Evolutionary conservation across 2,888 invertebrate species (phyloP), one percentile per base, ranked within the genome.

Genomic region (Athalia rosae): DNA sequence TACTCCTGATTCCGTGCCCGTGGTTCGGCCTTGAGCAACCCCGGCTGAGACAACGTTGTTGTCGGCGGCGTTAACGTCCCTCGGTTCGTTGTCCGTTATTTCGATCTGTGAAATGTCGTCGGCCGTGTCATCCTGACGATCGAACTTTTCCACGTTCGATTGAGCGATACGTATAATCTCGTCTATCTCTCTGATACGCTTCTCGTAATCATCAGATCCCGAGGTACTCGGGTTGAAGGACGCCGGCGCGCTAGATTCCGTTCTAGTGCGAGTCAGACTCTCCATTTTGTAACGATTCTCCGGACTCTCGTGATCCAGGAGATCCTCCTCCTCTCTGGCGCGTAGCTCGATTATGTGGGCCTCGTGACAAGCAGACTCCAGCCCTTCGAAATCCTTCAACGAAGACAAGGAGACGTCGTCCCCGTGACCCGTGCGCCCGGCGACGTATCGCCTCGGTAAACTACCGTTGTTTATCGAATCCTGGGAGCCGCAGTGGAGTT

Each of bases 371-470:
- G 97, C 97, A 79, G 94, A 94, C 90, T 98, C 98, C 2, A 98
- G 90, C 0, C 96, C 95, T 91, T 98, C 98, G 88, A 98, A 98
- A 88, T 98, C 98, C 88, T 96, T 96, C 41, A 98, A 91, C 61
- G 98, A 98, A 6, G 95, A 95, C 47, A 96, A 91, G 3, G 97
- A 97, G 63, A 97, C 92, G 86, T 97, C 97, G 88, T 97, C 98
- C 0, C 95, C 95, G 89, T 95, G 95, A 3, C 93, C 93, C 85
- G 94, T 95, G 85, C 94, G 94, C 82, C 94, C 93, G 7, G 94
- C 90, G 78, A 93, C 89, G 82, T 95, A 95, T 76, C 95, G 91
- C 76, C 93, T 92, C n/a, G 95, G 95, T 79, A 95, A 93, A 83
- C 96, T 96, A 6, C 96, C 96, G 85, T 96, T 95, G 84, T 93